A percentile compares a stretch with the other conserved stretches of the same genome.
Conservation (phyloP, 2,888 invertebrate species). For the Drosophila mimica region DNA sequence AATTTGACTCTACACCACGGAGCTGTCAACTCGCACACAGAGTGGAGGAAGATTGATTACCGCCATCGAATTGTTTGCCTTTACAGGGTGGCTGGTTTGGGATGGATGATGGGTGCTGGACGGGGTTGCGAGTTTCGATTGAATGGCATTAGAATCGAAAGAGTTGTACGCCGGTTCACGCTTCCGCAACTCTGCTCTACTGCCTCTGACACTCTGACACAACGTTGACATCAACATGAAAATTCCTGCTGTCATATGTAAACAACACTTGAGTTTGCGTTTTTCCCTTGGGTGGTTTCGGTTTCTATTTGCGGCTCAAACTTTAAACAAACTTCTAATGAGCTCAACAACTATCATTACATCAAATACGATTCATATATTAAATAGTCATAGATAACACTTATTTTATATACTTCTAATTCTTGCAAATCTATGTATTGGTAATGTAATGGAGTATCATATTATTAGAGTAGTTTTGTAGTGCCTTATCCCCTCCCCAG, state of each 20-base stretch:
- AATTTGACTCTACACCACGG: slow-evolving; percentile 85
- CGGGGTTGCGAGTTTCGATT: slow-evolving; percentile 61
- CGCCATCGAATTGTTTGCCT: slow-evolving; percentile 85
- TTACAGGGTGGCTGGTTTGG: slow-evolving; percentile 50
- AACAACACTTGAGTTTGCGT: slow-evolving; percentile 59
- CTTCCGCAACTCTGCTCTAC: slow-evolving; percentile 30
- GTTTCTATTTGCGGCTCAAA: slow-evolving; percentile 31
- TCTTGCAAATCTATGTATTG: background rate
- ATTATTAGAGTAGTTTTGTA: too few species aligned
- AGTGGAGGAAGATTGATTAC: slow-evolving; percentile 86
- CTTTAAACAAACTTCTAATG: slow-evolving; percentile 59
- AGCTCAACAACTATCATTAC: slow-evolving; percentile 26
- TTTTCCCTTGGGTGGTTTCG: slow-evolving; percentile 12
- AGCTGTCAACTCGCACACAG: slow-evolving; percentile 85
- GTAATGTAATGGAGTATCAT: too few species aligned
- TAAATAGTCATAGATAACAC: background rate
- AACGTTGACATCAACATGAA: slow-evolving; percentile 59
- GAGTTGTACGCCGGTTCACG: slow-evolving; percentile 69
- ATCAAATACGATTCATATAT: slow-evolving; percentile 4
- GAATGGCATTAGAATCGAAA: slow-evolving; percentile 79
- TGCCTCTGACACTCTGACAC: slow-evolving; percentile 27
- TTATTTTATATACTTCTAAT: background rate
- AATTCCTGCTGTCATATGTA: slow-evolving; percentile 76
- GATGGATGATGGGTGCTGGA: background rate
- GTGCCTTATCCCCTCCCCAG: too few species aligned